phyloP scores from a whole-genome alignment of 2,797 vertebrate species.

The Cynopterus sphinx region DNA sequence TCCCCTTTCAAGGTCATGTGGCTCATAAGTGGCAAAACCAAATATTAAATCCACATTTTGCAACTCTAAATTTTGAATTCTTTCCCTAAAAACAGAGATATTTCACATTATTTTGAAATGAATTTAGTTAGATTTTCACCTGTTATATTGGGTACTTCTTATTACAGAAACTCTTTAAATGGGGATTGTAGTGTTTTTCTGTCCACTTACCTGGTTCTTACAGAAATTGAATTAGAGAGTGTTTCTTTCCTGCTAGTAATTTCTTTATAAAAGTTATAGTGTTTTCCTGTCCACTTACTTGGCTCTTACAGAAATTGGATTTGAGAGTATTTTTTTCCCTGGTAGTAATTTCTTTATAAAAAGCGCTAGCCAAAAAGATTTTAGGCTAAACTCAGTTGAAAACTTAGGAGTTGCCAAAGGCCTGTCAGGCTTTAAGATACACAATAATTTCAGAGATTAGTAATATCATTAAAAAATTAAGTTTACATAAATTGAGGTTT shows the following conservation, averaged over 20 bases:
- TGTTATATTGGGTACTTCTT: neutral
- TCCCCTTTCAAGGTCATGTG: neutral
- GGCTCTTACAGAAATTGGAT: neutral
- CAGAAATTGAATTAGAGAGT: constrained; percentile 13
- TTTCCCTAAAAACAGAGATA: neutral
- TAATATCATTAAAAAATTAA: neutral
- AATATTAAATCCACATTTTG: neutral
- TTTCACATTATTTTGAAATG: neutral
- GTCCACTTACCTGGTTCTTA: neutral
- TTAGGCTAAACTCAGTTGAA: neutral
- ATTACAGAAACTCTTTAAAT: neutral
- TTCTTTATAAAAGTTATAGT: neutral
- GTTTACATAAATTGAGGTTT: neutral
- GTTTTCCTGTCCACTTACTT: neutral
- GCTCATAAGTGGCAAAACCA: neutral
- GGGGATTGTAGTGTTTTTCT: neutral
- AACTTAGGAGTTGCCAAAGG: neutral
- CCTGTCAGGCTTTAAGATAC: neutral
- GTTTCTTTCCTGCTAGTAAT: constrained; percentile 2
- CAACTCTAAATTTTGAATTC: neutral
- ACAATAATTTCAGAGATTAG: neutral
- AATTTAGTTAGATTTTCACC: neutral
- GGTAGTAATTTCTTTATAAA: neutral
- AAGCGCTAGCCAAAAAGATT: neutral
- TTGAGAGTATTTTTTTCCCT: constrained; percentile 33